Evolutionary conservation across 1,140 invertebrate species (phyloP).

Genomic region (Drosophila bifasciata): DNA sequence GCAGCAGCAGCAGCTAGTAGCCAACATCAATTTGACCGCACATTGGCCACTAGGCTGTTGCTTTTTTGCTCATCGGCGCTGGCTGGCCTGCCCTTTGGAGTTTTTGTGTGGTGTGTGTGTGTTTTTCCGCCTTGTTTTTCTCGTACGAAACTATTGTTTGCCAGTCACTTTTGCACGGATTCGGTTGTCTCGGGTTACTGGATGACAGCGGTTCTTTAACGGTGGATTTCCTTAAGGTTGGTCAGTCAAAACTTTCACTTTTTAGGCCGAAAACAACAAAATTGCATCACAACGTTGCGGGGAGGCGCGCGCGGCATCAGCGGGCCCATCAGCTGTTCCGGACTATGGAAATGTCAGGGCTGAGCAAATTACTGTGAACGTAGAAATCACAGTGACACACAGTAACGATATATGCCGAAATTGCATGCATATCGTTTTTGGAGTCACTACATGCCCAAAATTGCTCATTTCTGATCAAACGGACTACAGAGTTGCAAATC

Average conservation of each 20-base stretch:
- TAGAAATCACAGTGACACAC: too few species aligned
- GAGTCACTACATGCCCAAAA: not conserved
- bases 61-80: constrained; percentile 5
- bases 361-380: too few species aligned
- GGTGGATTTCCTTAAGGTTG: constrained; percentile 9
- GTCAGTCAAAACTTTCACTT: constrained; percentile 65
- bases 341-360: too few species aligned
- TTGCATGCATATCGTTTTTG: not conserved
- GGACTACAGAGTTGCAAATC: not conserved
- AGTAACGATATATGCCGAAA: too few species aligned
- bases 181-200: not conserved
- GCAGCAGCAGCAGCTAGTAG: too few species aligned
- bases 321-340: constrained; percentile 24
- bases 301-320: constrained; percentile 31
- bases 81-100: not conserved
- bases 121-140: too few species aligned
- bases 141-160: too few species aligned
- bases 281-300: constrained; percentile 62
- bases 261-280: constrained; percentile 66
- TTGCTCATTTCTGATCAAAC: constrained; percentile 15
- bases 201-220: not conserved
- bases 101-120: too few species aligned
- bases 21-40: constrained; percentile 40
- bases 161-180: too few species aligned
- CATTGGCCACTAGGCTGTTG: constrained; percentile 35